Percentiles rank a stretch among this genome's conserved stretches.
phyloP scores from a whole-genome alignment of 2,797 vertebrate species.

The Heliangelus exortis region DNA sequence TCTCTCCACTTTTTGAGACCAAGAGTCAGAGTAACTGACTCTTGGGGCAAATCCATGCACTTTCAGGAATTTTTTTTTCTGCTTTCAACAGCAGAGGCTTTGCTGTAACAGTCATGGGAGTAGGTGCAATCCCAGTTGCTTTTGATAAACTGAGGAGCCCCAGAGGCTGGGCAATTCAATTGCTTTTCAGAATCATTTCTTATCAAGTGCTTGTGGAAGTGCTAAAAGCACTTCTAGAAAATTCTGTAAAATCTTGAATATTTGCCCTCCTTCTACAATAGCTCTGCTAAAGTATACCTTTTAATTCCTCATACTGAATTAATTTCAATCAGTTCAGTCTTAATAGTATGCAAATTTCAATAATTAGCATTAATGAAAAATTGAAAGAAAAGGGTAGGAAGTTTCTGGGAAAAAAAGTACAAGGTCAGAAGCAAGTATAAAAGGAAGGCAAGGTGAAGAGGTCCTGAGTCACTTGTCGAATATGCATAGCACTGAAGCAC shows the following conservation, averaged over 20 bases:
- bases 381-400: constrained; percentile 2
- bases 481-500: background rate
- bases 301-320: constrained; percentile 4
- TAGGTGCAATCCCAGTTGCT: background rate
- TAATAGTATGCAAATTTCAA: constrained; percentile 48
- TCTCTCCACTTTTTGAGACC: background rate
- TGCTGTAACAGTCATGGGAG: background rate
- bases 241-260: constrained; percentile 1
- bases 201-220: constrained; percentile 16
- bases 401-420: background rate
- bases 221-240: constrained; percentile 7
- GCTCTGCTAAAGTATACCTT: background rate
- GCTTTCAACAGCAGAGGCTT: background rate
- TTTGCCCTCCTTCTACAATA: background rate
- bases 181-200: constrained; percentile 25
- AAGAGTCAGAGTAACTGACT: background rate
- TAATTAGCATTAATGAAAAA: constrained; percentile 52
- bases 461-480: background rate
- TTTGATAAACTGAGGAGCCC: background rate
- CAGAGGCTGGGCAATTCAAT: constrained; percentile 5
- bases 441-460: background rate
- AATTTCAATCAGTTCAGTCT: constrained; percentile 31
- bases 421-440: constrained; percentile 19
- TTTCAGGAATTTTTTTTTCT: background rate
- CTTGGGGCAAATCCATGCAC: background rate